Evolutionary conservation across 1,140 invertebrate species (phyloP).

Genomic region (Lordiphosa stackelbergi): DNA sequence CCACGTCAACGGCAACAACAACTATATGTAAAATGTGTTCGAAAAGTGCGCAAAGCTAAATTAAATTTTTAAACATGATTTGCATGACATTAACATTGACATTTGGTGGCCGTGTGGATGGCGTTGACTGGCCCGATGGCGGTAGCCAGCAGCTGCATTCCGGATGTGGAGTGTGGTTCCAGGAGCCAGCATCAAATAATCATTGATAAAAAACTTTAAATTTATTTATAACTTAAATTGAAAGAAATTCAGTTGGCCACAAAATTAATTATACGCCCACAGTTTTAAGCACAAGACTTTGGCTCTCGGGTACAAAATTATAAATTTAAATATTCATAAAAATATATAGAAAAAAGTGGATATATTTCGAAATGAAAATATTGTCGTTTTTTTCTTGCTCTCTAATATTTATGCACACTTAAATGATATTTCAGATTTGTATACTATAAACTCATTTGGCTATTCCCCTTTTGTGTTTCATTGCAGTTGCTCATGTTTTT

Average conservation of each 20-base stretch:
- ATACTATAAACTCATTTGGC: constrained; percentile 16
- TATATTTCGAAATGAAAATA: constrained; percentile 32
- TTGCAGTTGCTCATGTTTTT: constrained; percentile 57
- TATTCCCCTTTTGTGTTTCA: constrained; percentile 24
- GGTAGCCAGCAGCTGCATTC: no score
- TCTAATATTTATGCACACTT: constrained; percentile 51
- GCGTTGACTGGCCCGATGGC: constrained; percentile 53
- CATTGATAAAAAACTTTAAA: constrained; percentile 34
- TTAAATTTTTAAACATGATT: constrained; percentile 60
- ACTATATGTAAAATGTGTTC: constrained; percentile 13
- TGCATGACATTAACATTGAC: constrained; percentile 71
- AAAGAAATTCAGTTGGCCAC: constrained; percentile 64
- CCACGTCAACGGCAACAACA: constrained; percentile 27
- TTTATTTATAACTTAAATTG: constrained; percentile 49
- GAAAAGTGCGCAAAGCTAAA: constrained; percentile 30
- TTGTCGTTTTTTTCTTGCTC: constrained; percentile 29
- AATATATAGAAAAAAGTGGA: constrained; percentile 32
- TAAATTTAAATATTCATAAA: constrained; percentile 48
- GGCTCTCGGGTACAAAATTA: constrained; percentile 38
- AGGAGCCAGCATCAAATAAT: constrained; percentile 3
- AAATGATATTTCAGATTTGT: constrained; percentile 37
- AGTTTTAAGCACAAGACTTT: constrained; percentile 17
- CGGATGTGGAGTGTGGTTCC: constrained; percentile 12
- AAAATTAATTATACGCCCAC: constrained; percentile 72
- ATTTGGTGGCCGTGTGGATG: constrained; percentile 37